Percentiles rank a stretch among this genome's conserved stretches.
Conservation (phyloP, 2,797 vertebrate species). For the Coranthus polyacanthus region DNA sequence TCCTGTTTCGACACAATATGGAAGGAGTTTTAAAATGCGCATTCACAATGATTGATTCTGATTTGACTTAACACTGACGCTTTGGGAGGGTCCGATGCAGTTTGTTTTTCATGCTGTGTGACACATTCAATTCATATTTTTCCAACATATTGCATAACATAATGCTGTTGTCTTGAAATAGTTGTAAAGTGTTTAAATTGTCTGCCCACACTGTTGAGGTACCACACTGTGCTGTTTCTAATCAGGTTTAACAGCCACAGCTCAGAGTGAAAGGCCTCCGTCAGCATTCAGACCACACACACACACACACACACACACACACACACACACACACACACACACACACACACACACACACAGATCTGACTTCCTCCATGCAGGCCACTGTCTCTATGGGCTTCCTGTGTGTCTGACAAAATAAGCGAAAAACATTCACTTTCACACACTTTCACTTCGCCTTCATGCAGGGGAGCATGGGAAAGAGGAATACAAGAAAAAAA, state of each 20-base stretch:
- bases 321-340: conserved; percentile 58
- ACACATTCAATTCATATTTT: not conserved
- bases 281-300: conserved; percentile 76
- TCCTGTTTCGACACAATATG: conserved; percentile 13
- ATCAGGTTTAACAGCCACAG: conserved; percentile 55
- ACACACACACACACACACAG: conserved; percentile 50
- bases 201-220: conserved; percentile 5
- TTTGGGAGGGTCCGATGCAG: not conserved
- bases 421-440: conserved; percentile 84
- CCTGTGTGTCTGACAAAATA: conserved; percentile 73
- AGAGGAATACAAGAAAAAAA: conserved; percentile 27
- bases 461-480: conserved; percentile 47
- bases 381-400: conserved; percentile 75
- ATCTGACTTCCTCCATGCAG: conserved; percentile 77
- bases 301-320: conserved; percentile 43
- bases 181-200: conserved; percentile 10
- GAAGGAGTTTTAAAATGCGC: not conserved
- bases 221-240: conserved; percentile 46
- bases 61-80: not conserved
- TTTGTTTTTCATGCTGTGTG: not conserved
- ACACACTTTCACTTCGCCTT: conserved; percentile 86
- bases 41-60: not conserved
- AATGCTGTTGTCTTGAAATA: conserved; percentile 16
- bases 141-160: not conserved
- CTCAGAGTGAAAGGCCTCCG: conserved; percentile 57